Base-by-base conservation (phyloP, 2,797 vertebrate species). In the Alca torda region DNA sequence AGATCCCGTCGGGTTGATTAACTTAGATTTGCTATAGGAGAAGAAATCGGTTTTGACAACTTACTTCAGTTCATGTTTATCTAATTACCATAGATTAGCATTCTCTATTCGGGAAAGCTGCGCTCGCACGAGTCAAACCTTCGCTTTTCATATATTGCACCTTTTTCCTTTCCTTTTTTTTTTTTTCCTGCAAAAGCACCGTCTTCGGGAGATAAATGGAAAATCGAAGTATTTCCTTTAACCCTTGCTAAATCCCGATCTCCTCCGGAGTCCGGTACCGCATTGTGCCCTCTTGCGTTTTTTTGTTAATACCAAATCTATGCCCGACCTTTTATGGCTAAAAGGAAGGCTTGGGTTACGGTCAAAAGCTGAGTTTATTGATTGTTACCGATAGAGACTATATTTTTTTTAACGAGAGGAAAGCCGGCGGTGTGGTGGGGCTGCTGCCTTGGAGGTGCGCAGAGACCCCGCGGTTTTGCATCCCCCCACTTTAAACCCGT, bases 261-360 rank as follows among this genome's bases (percentile, higher is more conserved):
- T 68, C 35, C 87, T 63, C 81, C 51, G 2, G 46, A 46, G 67
- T 48, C 87, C 78, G 72, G 80, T 33, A 56, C 90, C 87, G 80
- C 92, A 93, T 91, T 95, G 93, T 97, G 96, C 95, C 97, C 96
- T 97, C 96, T 97, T 91, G 96, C 84, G 96, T 96, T 97, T 95
- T 95, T 92, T 63, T 90, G 84, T 77, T 79, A 67, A 89, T 92
- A 70, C 78, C 95, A 17, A 63, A 41, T 37, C 87, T 73, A 14
- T 46, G 50, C 10, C 77, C 90, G 87, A 87, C 76, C 78, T 84
- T 91, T 93, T 73, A 48, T 41, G 80, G 90, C 75, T 28, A 33
- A 85, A 72, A 78, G 41, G 21, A 50, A 77, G 53, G 43, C 37
- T 9, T 17, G 53, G 45, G 15, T 77, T 60, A 45, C 69, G 28